These are phyloP conservation scores for Regulus satrapa DNA, from an alignment of 2,113 vertebrate species.

Conservation along the genomic window DNA sequence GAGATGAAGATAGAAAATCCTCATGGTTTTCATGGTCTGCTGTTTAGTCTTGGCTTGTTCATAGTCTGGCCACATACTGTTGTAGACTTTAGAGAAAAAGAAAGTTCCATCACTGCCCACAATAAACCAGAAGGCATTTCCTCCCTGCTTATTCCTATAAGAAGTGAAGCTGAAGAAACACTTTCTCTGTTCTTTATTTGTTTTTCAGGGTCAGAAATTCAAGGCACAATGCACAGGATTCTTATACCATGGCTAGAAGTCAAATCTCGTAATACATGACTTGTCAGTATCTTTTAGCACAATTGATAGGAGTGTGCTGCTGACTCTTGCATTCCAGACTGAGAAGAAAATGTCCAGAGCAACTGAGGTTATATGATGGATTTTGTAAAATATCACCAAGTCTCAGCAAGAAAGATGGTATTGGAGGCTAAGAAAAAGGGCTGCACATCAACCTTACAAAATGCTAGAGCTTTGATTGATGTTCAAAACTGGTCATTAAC, in stretches of 20 bases:
- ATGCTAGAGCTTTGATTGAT: constrained; percentile 5
- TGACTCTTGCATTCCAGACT: constrained; percentile 56
- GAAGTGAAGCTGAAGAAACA: constrained; percentile 49
- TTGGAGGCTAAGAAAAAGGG: constrained; percentile 27
- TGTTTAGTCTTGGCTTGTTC: neutral
- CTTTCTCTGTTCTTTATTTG: constrained; percentile 57
- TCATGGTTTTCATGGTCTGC: neutral
- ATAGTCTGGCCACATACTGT: neutral
- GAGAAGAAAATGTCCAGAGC: constrained; percentile 48
- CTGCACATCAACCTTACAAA: constrained; percentile 31
- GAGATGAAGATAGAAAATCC: neutral
- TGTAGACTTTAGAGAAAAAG: constrained; percentile 1
- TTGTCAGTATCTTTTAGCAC: constrained; percentile 65
- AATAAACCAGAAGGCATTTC: constrained; percentile 35
- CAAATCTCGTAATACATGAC: constrained; percentile 60
- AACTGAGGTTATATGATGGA: constrained; percentile 46
- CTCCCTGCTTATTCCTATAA: constrained; percentile 1
- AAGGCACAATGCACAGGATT: constrained; percentile 39
- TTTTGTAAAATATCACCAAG: constrained; percentile 39
- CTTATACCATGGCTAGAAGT: constrained; percentile 48
- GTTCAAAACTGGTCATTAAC: neutral
- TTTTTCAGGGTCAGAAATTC: constrained; percentile 64
- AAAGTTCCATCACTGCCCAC: constrained; percentile 8
- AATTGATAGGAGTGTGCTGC: constrained; percentile 58
- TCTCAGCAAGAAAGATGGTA: constrained; percentile 43